A percentile compares a stretch with the other conserved stretches of the same genome.
Conservation (phyloP, 1,140 invertebrate species). For the Colletes latitarsis region DNA sequence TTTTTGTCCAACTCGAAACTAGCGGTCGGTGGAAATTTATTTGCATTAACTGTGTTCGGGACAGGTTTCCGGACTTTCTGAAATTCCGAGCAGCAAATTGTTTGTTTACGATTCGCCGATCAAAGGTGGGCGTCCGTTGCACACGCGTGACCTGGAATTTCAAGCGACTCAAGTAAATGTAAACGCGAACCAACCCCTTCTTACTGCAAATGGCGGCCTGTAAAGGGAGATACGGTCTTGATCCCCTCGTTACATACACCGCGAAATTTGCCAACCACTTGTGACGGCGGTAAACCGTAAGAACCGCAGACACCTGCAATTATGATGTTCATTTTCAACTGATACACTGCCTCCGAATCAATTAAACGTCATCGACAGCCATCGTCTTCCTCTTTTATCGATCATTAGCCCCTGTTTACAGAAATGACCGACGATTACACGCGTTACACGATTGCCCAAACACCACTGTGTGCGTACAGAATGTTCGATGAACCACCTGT, state of each 20-base stretch:
- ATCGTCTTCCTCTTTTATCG: background rate
- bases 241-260: constrained; percentile 41
- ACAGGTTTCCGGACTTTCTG: background rate
- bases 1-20: background rate
- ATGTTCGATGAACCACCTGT: background rate
- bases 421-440: background rate
- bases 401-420: background rate
- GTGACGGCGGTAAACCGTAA: constrained; percentile 50
- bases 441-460: background rate
- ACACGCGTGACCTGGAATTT: constrained; percentile 38
- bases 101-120: constrained; percentile 27
- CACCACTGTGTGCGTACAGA: background rate
- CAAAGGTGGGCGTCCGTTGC: constrained; percentile 1
- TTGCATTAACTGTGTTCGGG: constrained; percentile 18
- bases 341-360: background rate
- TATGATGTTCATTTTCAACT: constrained; percentile 38
- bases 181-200: constrained; percentile 26
- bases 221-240: constrained; percentile 36
- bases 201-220: constrained; percentile 28
- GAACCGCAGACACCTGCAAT: constrained; percentile 43
- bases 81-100: constrained; percentile 5
- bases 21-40: constrained; percentile 1
- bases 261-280: constrained; percentile 43
- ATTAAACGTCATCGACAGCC: background rate
- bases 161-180: constrained; percentile 26